Evolutionary conservation across 2,888 invertebrate species (phyloP), one percentile per base, ranked within the genome.

Genomic region (Ptycholaimellus sp.): DNA sequence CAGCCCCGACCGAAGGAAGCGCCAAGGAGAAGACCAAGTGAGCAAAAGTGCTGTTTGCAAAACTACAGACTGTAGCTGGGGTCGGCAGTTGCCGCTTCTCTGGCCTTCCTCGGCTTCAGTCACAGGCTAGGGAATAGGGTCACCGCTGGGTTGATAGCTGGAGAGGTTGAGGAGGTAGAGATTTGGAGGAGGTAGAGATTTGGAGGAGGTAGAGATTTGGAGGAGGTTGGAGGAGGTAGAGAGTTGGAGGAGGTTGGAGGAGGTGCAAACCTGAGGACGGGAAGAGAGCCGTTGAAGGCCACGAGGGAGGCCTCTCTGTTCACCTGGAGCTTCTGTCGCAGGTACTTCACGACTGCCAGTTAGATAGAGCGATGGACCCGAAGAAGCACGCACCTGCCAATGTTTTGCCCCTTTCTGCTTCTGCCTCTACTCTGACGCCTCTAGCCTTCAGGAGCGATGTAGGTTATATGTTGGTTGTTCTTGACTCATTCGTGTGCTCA

Each of bases 351-450:
- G 13, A 52, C 41, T 2, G 53, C 53, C 34, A 54, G 40, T 38
- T 54, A 52, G 38, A 54, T 52, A 54, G 43, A 11, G 53, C 53
- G 11, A 53, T 40, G 38, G 54, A 54, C 21, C 52, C 53, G 42
- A 45, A 44, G 43, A 54, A 54, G 35, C 54, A 54, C n/a, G 49
- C 50, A 11, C 52, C 20, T 3, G 9, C n/a, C 27, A 9, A 27
- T 11, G 27, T n/a, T 9, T 7, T 7, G 13, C 20, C 14, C 4
- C 25, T 6, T 18, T 33, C 22, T 13, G 13, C 28, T 22, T 16
- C 16, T 11, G 17, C 7, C 5, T 35, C 11, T 18, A 36, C 19
- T 31, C 23, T 35, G 19, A 32, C 9, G 13, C 14, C 21, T 21
- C 39, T 11, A 31, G 30, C 18, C 37, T 36, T n/a, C n/a, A n/a